phyloP scores from a whole-genome alignment of 2,113 vertebrate species.

The Gulo gulo region DNA sequence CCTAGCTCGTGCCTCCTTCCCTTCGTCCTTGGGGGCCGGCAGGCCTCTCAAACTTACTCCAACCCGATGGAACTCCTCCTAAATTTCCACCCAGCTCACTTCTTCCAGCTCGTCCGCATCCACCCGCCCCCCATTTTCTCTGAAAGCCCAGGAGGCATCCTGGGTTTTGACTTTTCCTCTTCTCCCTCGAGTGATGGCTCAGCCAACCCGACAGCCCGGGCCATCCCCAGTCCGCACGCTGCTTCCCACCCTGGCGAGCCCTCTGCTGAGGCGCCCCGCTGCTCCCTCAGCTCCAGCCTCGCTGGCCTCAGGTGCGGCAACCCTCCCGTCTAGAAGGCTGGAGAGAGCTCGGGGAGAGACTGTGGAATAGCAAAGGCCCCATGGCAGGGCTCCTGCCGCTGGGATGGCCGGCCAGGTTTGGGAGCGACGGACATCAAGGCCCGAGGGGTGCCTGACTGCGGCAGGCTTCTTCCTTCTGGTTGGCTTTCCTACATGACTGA shows the following conservation, averaged over 20 bases:
- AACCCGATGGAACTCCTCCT: not conserved
- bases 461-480: not conserved
- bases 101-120: not conserved
- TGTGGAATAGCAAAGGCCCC: not conserved
- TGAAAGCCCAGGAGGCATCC: not conserved
- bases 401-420: not conserved
- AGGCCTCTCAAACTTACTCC: too few species aligned
- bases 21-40: not conserved
- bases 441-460: accelerated
- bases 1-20: too few species aligned
- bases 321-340: not conserved
- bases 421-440: not conserved
- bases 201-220: not conserved
- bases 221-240: accelerated
- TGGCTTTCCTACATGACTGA: not conserved
- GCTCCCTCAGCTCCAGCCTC: not conserved
- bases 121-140: accelerated
- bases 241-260: not conserved
- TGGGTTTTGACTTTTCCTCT: too few species aligned
- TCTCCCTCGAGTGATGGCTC: not conserved
- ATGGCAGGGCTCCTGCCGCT: not conserved
- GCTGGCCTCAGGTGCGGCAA: too few species aligned
- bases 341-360: not conserved
- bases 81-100: too few species aligned
- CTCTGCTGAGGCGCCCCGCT: too few species aligned